phyloP scores from a whole-genome alignment of 2,113 vertebrate genomes.

The Halichoeres trimaculatus region DNA sequence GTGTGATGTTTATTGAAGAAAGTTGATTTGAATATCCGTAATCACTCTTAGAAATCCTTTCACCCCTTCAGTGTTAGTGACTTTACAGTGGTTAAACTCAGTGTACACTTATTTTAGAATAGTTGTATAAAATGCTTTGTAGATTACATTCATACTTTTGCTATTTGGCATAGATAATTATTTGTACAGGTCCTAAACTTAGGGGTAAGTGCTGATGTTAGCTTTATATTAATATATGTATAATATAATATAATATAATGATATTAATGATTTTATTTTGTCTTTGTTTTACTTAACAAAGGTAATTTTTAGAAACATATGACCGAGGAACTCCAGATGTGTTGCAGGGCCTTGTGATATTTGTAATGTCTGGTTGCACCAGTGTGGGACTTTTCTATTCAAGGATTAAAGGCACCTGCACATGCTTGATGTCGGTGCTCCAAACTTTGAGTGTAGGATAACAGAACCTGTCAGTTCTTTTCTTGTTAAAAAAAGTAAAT shows the following conservation, averaged over 20 bases:
- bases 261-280: not conserved
- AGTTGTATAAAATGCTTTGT: too few relatives aligned
- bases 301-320: not conserved
- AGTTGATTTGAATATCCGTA: too few relatives aligned
- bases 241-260: too few relatives aligned
- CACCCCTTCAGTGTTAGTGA: not conserved
- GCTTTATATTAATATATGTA: too few relatives aligned
- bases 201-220: too few relatives aligned
- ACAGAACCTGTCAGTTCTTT: not conserved
- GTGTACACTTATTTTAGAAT: too few relatives aligned
- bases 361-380: conserved; percentile 66
- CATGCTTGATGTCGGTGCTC: conserved; percentile 14
- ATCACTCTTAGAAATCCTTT: not conserved
- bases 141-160: too few relatives aligned
- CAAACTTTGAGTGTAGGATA: not conserved
- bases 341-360: conserved; percentile 71
- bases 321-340: conserved; percentile 37
- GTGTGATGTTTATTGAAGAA: too few relatives aligned
- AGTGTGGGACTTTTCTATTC: conserved; percentile 59
- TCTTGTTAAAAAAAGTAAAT: not conserved
- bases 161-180: not conserved
- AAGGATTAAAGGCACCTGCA: conserved; percentile 34
- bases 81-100: too few relatives aligned
- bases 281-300: not conserved
- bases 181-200: too few relatives aligned